Evolutionary conservation across 1,140 invertebrate species (phyloP).

Genomic region (Caerostris extrusa): DNA sequence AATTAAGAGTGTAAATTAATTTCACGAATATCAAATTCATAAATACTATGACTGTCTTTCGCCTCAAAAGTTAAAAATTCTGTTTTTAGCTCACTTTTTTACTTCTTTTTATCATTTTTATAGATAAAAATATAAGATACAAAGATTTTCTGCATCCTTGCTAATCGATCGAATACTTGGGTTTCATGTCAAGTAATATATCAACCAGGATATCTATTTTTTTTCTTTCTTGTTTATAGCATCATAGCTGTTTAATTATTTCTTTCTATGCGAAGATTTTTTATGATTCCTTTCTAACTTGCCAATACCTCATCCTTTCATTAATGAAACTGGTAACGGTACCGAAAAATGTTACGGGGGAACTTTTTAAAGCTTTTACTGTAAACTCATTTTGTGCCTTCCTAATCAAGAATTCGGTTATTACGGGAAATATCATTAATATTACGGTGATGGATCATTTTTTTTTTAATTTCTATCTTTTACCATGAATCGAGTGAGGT

Average conservation of each 20-base stretch:
- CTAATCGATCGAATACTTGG: conserved; percentile 5
- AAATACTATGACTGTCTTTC: too few species aligned
- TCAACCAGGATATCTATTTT: conserved; percentile 15
- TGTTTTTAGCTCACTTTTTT: not conserved
- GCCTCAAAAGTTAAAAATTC: not conserved
- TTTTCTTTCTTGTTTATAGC: conserved; percentile 33
- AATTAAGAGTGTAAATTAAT: too few species aligned
- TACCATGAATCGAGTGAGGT: not conserved
- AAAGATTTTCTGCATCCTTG: not conserved
- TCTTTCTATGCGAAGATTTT: not conserved
- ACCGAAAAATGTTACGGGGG: not conserved
- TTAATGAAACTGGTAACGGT: conserved; percentile 43
- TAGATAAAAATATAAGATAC: not conserved
- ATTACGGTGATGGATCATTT: conserved; percentile 28
- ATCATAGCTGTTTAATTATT: conserved; percentile 21
- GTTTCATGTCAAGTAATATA: conserved; percentile 52
- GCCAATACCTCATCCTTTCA: not conserved
- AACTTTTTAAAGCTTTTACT: conserved; percentile 68
- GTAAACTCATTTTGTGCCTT: conserved; percentile 69
- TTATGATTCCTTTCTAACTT: not conserved
- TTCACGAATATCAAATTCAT: too few species aligned
- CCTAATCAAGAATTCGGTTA: conserved; percentile 71
- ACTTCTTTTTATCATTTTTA: not conserved
- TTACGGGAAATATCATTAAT: conserved; percentile 73
- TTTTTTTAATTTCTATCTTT: not conserved